Conservation (phyloP, 2,888 invertebrate genomes). For the Caenorhabditis becei region DNA sequence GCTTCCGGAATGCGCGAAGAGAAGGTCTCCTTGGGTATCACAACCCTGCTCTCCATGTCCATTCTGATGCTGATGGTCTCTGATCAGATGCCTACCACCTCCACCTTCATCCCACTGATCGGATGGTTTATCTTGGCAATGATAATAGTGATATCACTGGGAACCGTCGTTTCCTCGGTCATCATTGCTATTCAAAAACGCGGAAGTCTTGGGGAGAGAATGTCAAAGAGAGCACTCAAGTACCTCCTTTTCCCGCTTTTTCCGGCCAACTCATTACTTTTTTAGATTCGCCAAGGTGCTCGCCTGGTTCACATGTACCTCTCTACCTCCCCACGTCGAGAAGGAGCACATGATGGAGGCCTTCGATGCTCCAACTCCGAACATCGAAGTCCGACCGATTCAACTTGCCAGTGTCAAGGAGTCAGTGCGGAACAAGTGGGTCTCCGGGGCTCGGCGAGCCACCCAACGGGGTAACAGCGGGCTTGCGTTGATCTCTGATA, state of each 20-base stretch:
- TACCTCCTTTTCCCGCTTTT: constrained; percentile 21
- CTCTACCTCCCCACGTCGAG: constrained; percentile 78
- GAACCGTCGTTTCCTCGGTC: constrained; percentile 83
- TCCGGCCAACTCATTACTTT: neutral
- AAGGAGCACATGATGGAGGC: constrained; percentile 72
- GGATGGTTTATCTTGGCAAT: constrained; percentile 84
- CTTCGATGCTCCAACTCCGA: constrained; percentile 68
- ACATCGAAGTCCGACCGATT: constrained; percentile 66
- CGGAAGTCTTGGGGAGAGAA: constrained; percentile 78
- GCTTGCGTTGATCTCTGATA: constrained; percentile 73
- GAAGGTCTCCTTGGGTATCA: constrained; percentile 83
- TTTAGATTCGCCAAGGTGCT: constrained; percentile 69
- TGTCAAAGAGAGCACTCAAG: constrained; percentile 73
- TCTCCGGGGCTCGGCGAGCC: constrained; percentile 49
- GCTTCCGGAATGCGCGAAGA: constrained; percentile 82
- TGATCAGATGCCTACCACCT: constrained; percentile 84
- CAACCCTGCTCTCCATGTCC: constrained; percentile 83
- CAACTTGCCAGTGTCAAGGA: constrained; percentile 54
- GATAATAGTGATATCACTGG: constrained; percentile 83
- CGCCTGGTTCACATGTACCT: constrained; percentile 78
- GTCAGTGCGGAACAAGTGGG: constrained; percentile 58
- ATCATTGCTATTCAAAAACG: constrained; percentile 83
- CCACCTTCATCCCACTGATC: constrained; percentile 83
- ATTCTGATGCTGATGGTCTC: constrained; percentile 83
- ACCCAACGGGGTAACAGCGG: constrained; percentile 61